These are phyloP conservation scores for Phocoena sinus DNA, from an alignment of 2,113 vertebrate genomes.

Conservation along the genomic window DNA sequence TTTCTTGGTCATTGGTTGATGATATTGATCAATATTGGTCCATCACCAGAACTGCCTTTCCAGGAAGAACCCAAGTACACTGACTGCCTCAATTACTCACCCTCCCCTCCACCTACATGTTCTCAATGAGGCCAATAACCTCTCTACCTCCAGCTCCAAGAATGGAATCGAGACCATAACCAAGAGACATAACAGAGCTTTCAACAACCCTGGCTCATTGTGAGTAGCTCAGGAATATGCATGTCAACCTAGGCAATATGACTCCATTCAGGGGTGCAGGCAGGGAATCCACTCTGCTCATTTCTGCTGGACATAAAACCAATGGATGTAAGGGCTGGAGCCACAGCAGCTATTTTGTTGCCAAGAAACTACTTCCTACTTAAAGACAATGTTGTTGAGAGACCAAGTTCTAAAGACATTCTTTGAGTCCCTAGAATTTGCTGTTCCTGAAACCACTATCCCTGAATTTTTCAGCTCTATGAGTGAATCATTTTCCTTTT, in stretches of 20 bases:
- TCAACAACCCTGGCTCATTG: not conserved
- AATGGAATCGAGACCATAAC: not conserved
- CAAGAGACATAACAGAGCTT: not conserved
- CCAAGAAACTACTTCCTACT: not conserved
- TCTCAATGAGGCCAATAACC: not conserved
- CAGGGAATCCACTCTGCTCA: not conserved
- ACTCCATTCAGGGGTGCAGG: not conserved
- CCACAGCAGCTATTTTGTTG: not conserved
- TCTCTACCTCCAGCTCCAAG: not conserved
- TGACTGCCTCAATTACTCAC: fast-evolving
- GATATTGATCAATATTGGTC: not conserved
- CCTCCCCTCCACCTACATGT: not conserved
- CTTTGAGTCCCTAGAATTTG: not conserved
- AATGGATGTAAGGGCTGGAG: not conserved
- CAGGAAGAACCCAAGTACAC: not conserved
- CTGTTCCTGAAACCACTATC: not conserved
- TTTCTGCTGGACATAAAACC: not conserved
- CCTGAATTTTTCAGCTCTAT: not conserved
- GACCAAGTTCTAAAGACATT: not conserved
- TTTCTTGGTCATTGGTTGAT: not conserved
- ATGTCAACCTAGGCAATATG: not conserved
- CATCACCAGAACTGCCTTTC: not conserved
- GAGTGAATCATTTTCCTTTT: not conserved
- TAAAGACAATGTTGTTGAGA: not conserved
- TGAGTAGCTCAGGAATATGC: not conserved